Evolutionary conservation across 2,888 invertebrate species (phyloP), one percentile per base, ranked within the genome.

Genomic region (Ectobius pallidus): DNA sequence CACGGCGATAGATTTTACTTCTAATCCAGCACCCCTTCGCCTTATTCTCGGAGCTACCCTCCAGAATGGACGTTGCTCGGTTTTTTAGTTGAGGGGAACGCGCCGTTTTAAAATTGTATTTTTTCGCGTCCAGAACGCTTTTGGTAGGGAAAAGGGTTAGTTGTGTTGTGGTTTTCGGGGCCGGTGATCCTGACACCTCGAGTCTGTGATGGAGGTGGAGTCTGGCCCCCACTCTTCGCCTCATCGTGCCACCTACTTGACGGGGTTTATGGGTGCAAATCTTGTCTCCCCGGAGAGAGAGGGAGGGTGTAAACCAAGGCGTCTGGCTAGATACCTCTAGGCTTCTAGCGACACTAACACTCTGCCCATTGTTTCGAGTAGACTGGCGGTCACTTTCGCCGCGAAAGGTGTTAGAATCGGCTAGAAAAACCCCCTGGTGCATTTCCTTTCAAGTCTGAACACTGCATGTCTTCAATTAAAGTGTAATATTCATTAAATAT

Each of bases 141-240:
- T 7, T 27, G 55, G 65, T 46, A 34, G 44, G 44, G 65, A 44
- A 55, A 27, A 65, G 30, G 27, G 18, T 65, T 65, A 63, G 42
- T 65, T 46, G 30, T 65, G 44, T 65, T 65, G 65, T 65, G 65
- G 65, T 65, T 30, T 65, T 65, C 46, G 44, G 65, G 65, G 65
- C 65, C 65, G 65, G 65, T 46, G 65, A 65, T 65, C 27, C 39
- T 42, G 65, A 71, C 71, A 71, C 71, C 67, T 71, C 16, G 46
- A 27, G 70, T 61, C 39, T 18, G 49, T 44, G 63, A 20, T n/a
- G 32, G 18, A 27, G 71, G 71, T 32, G 65, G 49, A 46, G 71
- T 46, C n/a, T 18, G 18, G 16, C n/a, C 58, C 58, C 61, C 58
- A 58, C 49, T 44, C 39, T 22, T 30, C 63, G 27, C 63, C 62